These are phyloP conservation scores for Anniella stebbinsi DNA, from an alignment of 2,797 vertebrate species.

Conservation along the genomic window DNA sequence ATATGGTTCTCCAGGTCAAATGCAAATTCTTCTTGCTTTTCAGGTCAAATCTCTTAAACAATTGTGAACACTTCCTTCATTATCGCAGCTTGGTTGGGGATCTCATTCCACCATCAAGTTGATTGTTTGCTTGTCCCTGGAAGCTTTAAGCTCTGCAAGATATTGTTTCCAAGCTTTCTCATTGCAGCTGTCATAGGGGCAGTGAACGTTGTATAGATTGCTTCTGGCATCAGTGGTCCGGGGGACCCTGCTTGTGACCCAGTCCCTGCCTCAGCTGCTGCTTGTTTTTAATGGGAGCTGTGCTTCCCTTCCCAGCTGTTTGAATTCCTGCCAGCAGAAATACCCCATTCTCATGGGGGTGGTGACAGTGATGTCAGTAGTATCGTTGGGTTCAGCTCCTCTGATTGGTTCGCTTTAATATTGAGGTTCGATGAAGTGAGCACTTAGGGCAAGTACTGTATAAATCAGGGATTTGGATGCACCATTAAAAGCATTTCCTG, in stretches of 20 bases:
- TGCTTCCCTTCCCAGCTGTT: background rate
- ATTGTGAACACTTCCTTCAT: constrained; percentile 46
- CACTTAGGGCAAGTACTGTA: background rate
- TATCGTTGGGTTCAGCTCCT: background rate
- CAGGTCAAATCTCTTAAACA: constrained; percentile 47
- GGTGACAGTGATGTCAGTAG: background rate
- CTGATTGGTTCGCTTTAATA: background rate
- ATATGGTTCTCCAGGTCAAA: constrained; percentile 31
- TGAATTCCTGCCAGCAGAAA: background rate
- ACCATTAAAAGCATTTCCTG: no score
- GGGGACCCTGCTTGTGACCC: background rate
- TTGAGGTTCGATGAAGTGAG: no score
- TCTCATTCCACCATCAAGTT: constrained; percentile 41
- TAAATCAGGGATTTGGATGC: background rate
- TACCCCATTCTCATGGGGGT: background rate
- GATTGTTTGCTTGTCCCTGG: constrained; percentile 48
- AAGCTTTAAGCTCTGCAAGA: constrained; percentile 50
- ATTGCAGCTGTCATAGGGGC: constrained; percentile 48
- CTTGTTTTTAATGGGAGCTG: background rate
- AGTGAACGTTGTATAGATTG: constrained; percentile 29
- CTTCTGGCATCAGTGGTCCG: constrained; percentile 38
- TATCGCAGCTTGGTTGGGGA: constrained; percentile 57
- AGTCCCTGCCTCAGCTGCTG: background rate
- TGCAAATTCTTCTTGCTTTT: constrained; percentile 42
- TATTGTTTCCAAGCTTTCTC: constrained; percentile 36